Evolutionary conservation across 2,797 vertebrate species (phyloP).

Genomic region (Danio albolineatus): DNA sequence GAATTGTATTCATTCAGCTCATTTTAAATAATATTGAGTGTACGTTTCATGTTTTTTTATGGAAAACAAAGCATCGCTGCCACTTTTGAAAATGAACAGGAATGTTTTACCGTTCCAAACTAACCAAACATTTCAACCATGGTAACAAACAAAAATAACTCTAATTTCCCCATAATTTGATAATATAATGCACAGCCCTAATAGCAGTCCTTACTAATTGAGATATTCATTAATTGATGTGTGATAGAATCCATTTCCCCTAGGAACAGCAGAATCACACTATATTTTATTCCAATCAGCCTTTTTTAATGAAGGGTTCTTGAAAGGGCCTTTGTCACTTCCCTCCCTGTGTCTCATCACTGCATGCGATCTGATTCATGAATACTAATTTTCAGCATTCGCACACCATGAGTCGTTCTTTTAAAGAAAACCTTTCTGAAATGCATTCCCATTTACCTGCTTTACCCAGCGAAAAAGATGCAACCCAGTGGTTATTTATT

Average conservation of each 20-base stretch:
- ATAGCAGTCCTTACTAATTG: not conserved
- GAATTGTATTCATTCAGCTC: too few relatives aligned
- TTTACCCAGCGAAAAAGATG: not conserved
- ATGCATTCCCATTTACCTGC: not conserved
- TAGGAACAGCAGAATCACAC: not conserved
- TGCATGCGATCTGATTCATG: constrained; percentile 21
- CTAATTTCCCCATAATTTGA: too few relatives aligned
- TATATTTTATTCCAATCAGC: not conserved
- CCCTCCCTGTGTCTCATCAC: constrained; percentile 1
- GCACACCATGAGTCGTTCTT: not conserved
- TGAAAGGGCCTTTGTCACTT: constrained; percentile 11
- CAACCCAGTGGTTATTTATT: constrained; percentile 2
- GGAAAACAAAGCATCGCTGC: too few relatives aligned
- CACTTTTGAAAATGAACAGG: too few relatives aligned
- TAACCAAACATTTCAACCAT: too few relatives aligned
- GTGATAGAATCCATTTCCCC: not conserved
- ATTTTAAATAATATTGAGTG: too few relatives aligned
- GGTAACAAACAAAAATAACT: too few relatives aligned
- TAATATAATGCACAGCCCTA: too few relatives aligned
- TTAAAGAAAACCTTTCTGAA: not conserved
- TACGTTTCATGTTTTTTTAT: too few relatives aligned
- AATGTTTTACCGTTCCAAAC: too few relatives aligned
- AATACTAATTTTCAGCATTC: constrained; percentile 5
- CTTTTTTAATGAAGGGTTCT: constrained; percentile 13
- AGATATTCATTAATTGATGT: not conserved